Evolutionary conservation across 2,888 invertebrate species (phyloP), one percentile per base, ranked within the genome.

Genomic region (Polyploca ridens): DNA sequence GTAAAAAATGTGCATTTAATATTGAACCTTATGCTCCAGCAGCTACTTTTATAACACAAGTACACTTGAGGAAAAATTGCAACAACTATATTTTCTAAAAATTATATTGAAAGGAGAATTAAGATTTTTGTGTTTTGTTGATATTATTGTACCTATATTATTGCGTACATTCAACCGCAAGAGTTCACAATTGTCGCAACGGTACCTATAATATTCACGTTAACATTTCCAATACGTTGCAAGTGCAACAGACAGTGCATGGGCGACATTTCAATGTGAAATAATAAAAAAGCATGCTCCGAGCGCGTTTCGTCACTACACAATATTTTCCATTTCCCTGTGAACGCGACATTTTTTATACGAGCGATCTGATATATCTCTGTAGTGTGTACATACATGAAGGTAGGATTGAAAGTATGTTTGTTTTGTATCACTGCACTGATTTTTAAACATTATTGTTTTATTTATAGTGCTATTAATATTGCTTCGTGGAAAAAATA

Each of bases 281-380:
- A 73, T 65, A 65, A 33, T 60, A 68, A 66, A 66, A 35, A 69
- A 68, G 60, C 54, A 64, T 69, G 73, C 77, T 70, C 72, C 66
- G 73, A 60, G 79, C 78, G 71, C 69, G 72, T 79, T 79, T 79
- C 77, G 77, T 79, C 84, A 79, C 77, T 69, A 67, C 54, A 69
- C 69, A 62, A 67, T 76, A 72, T 73, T 74, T 78, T 72, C 70
- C 71, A 74, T 79, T 76, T 77, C 74, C 46, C 69, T 67, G 70
- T 68, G 70, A 70, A 69, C 69, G 70, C 73, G 73, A 73, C 72
- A 77, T 81, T 82, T 84, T 84, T 81, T 79, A 82, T 82, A 79
- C 82, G 80, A 76, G 78, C 66, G 69, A 67, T 41, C 67, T 64
- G 69, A 27, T 27, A 13, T 8, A 27, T 61, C n/a, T 16, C 33